phyloP scores from a whole-genome alignment of 2,797 vertebrate genomes.

The Salarias fasciatus region DNA sequence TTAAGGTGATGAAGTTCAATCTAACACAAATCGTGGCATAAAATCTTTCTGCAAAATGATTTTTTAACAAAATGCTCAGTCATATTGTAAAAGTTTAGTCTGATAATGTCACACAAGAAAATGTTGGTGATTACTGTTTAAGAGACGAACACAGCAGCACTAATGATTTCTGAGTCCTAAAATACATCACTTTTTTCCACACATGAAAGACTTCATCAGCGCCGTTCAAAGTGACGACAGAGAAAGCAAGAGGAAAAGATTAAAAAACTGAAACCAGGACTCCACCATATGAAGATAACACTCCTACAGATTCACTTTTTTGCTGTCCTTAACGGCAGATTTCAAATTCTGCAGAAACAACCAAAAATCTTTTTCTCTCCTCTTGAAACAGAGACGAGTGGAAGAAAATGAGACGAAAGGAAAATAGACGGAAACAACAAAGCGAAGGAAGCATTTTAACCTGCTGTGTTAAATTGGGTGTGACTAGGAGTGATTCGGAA shows the following conservation, averaged over 20 bases:
- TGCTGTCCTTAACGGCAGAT: conserved; percentile 19
- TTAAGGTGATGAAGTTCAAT: not conserved
- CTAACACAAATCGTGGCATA: not conserved
- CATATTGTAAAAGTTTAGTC: too few species aligned
- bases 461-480: conserved; percentile 88
- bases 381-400: conserved; percentile 31
- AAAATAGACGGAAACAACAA: conserved; percentile 59
- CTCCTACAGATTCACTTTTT: conserved; percentile 27
- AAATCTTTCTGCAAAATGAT: not conserved
- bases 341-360: conserved; percentile 39
- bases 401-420: conserved; percentile 44
- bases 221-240: conserved; percentile 15
- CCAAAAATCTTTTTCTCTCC: conserved; percentile 33
- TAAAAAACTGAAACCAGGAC: conserved; percentile 28
- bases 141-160: not conserved
- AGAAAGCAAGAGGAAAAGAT: conserved; percentile 27
- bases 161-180: conserved; percentile 10
- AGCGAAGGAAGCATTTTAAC: conserved; percentile 78
- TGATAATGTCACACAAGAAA: conserved; percentile 2
- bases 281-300: conserved; percentile 21
- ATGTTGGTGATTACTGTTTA: not conserved
- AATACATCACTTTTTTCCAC: not conserved
- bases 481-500: conserved; percentile 90
- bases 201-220: conserved; percentile 21
- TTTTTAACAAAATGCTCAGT: too few species aligned